Evolutionary conservation across 2,888 invertebrate species (phyloP), one percentile per base, ranked within the genome.

Genomic region (Drosophila quinaria): DNA sequence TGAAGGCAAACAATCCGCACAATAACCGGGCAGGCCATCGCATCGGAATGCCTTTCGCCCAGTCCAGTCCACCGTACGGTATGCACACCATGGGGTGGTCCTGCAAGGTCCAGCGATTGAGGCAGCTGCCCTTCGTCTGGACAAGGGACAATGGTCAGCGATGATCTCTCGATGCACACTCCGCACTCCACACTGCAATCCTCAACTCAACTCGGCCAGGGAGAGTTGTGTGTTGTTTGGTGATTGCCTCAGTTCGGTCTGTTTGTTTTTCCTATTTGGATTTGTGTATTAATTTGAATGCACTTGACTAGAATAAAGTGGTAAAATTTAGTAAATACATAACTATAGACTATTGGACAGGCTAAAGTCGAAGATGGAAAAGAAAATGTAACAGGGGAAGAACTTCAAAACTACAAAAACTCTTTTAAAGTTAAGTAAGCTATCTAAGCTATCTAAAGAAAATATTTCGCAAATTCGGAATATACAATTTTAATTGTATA

Each of bases 1-100:
- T 82, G 80, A 83, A 90, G 90, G 79, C 90, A 86, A 91, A 91
- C 89, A 91, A 87, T 82, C 88, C 75, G 49, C 64, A 78, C 80
- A 77, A 75, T 46, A 58, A 46, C 44, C 56, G 58, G 25, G 47
- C 39, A 59, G 58, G 25, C 58, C 39, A 59, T 25, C 15, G 17
- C 44, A 56, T 46, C 44, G 37, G 11, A 47, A 55, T 39, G 55
- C 31, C 55, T 35, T 47, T 31, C 52, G 84, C 77, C 68, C 44
- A 59, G 35, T 31, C 68, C 44, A 59, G 35, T 31, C 35, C 39
- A 31, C 9, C 41, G 25, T 29, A 54, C 37, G 13, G 4, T 31
- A 31, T 41, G 33, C 15, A 59, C 35, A 10, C 29, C 37, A 59
- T 44, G 52, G 76, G 76, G 52, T 61, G 76, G 59, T 62, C 50